A percentile compares a stretch with the other conserved stretches of the same genome.
Evolutionary conservation across 2,113 vertebrate species (phyloP).

Genomic region (Otus sunia): DNA sequence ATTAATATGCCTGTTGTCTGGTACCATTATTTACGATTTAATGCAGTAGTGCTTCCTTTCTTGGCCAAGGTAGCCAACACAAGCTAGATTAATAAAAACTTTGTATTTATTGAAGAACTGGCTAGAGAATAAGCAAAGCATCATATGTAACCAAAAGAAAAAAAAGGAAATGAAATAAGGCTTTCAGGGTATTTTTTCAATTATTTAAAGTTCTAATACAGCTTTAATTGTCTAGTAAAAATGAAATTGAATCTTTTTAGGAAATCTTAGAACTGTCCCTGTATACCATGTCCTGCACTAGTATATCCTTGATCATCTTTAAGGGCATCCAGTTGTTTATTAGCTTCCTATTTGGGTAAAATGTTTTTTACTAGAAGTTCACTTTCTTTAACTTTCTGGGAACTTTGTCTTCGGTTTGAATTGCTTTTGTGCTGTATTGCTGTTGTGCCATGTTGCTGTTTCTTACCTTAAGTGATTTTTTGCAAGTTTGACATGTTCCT

Average conservation of each 20-base stretch:
- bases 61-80: not conserved
- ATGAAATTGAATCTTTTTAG: not conserved
- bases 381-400: not conserved
- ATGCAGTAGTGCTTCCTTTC: not conserved
- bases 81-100: not conserved
- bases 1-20: not conserved
- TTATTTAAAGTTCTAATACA: not conserved
- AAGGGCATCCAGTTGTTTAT: not conserved
- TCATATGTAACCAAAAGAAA: not conserved
- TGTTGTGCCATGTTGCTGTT: not conserved
- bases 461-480: not conserved
- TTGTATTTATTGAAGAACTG: not conserved
- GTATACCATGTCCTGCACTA: not conserved
- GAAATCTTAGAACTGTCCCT: not conserved
- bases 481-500: not conserved
- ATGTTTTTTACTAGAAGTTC: not conserved
- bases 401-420: not conserved
- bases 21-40: not conserved
- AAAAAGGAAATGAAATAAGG: not conserved
- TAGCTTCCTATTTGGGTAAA: not conserved
- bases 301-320: not conserved
- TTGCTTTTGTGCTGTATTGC: not conserved
- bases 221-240: not conserved
- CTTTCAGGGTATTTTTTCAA: not conserved
- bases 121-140: not conserved